Percentiles rank a stretch among this genome's conserved stretches.
Evolutionary conservation across 1,140 invertebrate genomes (phyloP).

Genomic region (Gonatopus flavifemur): DNA sequence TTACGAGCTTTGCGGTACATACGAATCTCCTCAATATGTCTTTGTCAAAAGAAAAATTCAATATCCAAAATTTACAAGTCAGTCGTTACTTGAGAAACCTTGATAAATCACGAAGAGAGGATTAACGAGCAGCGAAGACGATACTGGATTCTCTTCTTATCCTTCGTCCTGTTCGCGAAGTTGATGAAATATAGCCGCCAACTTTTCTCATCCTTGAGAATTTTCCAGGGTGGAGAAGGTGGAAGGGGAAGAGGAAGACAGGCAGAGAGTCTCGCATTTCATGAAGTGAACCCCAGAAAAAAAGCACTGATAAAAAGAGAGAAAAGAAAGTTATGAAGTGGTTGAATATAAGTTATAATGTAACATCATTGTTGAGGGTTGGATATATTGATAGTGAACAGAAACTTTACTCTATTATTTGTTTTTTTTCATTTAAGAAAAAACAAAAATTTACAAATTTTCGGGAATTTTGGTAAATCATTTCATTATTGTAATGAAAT

Average conservation of each 20-base stretch:
- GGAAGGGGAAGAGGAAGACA: conserved; percentile 1
- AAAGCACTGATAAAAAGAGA: too few species aligned
- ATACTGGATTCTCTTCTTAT: conserved; percentile 44
- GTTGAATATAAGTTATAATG: conserved; percentile 21
- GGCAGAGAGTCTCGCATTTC: too few species aligned
- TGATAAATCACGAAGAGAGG: conserved; percentile 46
- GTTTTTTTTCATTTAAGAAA: neutral
- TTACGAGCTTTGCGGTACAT: too few species aligned
- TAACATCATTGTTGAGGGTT: conserved; percentile 19
- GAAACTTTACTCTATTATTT: neutral
- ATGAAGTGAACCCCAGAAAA: too few species aligned
- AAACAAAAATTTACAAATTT: conserved; percentile 5
- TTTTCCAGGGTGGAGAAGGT: conserved; percentile 37
- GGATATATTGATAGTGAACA: conserved; percentile 9
- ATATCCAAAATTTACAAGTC: conserved; percentile 45
- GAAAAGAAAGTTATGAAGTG: conserved; percentile 26
- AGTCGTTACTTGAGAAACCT: conserved; percentile 41
- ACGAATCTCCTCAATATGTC: too few species aligned
- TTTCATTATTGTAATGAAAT: neutral
- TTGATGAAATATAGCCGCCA: conserved; percentile 48
- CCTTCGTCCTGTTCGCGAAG: conserved; percentile 24
- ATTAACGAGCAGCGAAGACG: conserved; percentile 54
- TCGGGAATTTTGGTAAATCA: neutral
- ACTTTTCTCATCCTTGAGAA: conserved; percentile 49
- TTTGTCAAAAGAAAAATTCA: conserved; percentile 30